phyloP scores from a whole-genome alignment of 2,113 vertebrate species.

The Mobula birostris region DNA sequence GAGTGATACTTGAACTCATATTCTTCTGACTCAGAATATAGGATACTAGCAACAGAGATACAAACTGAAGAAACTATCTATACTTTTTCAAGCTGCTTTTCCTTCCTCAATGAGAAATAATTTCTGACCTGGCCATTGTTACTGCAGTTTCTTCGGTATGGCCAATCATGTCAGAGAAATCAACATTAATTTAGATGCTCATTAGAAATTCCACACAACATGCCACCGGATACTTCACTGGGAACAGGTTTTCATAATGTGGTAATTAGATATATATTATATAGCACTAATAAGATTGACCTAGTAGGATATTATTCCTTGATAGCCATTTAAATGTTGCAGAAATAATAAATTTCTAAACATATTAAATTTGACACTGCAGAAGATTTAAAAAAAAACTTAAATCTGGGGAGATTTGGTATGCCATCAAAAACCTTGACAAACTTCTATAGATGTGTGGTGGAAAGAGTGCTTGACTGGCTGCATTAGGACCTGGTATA shows the following conservation, averaged over 20 bases:
- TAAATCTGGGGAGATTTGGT: no score
- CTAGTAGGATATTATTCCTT: neutral
- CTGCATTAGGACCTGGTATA: no score
- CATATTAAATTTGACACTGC: neutral
- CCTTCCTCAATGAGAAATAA: slow-evolving; percentile 46
- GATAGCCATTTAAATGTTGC: neutral
- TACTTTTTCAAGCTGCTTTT: slow-evolving; percentile 44
- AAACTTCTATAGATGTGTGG: no score
- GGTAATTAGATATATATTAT: neutral
- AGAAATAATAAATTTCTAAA: neutral
- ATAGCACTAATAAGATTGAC: neutral
- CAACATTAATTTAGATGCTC: slow-evolving; percentile 51
- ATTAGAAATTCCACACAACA: slow-evolving; percentile 44
- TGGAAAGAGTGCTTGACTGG: no score
- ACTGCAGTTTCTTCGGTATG: slow-evolving; percentile 45
- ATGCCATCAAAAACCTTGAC: no score
- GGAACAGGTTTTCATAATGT: neutral
- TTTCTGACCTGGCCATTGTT: slow-evolving; percentile 46
- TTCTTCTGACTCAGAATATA: no score
- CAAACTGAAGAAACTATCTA: neutral
- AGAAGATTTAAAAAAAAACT: neutral
- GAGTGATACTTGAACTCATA: no score
- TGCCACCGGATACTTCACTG: neutral
- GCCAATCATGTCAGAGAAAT: slow-evolving; percentile 50
- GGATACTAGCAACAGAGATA: no score